These are phyloP conservation scores for Oxytorus armatus DNA, from an alignment of 2,888 invertebrate genomes.

Conservation along the genomic window DNA sequence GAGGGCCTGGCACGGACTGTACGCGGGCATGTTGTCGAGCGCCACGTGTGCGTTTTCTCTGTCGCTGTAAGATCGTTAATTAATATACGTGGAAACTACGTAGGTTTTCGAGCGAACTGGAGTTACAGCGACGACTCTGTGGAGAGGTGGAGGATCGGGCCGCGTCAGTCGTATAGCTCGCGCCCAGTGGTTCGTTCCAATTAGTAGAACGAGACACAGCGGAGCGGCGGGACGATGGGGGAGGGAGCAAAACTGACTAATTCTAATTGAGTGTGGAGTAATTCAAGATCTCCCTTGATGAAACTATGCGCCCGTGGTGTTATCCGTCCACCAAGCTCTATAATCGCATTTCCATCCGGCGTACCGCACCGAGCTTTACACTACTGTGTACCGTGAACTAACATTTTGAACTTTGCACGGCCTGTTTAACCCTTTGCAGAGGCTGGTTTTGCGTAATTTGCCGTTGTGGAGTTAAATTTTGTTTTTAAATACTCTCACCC, in stretches of 20 bases:
- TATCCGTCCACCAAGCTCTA: slow-evolving; percentile 21
- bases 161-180: slow-evolving; percentile 35
- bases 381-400: neutral
- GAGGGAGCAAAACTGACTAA: slow-evolving; percentile 54
- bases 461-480: neutral
- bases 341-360: slow-evolving; percentile 65
- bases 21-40: neutral
- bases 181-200: slow-evolving; percentile 62
- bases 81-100: slow-evolving; percentile 50
- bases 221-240: neutral
- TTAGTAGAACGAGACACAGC: slow-evolving; percentile 61
- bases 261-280: slow-evolving; percentile 68
- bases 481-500: neutral
- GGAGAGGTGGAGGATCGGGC: neutral
- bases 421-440: slow-evolving; percentile 17
- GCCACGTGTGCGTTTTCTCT: slow-evolving; percentile 8
- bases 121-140: neutral
- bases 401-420: slow-evolving; percentile 40
- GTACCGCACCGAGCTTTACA: slow-evolving; percentile 1
- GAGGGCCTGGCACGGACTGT: neutral
- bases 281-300: slow-evolving; percentile 67
- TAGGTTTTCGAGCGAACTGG: slow-evolving; percentile 2
- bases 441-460: slow-evolving; percentile 1
- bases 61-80: slow-evolving; percentile 52
- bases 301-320: slow-evolving; percentile 57